A percentile compares a stretch with the other conserved stretches of the same genome.
Conservation (phyloP, 2,888 invertebrate genomes). For the Syrphus vitripennis region DNA sequence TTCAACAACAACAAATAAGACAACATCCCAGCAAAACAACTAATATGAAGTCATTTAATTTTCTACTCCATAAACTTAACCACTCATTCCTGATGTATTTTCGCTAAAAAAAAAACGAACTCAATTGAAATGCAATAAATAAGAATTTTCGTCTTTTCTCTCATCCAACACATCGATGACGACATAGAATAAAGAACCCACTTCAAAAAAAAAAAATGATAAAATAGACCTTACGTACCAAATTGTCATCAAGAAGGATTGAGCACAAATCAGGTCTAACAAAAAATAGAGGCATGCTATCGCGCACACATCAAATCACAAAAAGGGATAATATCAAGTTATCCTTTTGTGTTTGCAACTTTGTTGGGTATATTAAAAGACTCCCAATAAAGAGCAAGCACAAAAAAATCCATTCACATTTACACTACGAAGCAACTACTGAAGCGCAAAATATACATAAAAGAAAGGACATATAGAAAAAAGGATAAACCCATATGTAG, state of each 20-base stretch:
- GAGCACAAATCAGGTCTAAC: slow-evolving; percentile 45
- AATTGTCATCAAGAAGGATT: slow-evolving; percentile 61
- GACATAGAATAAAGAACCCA: slow-evolving; percentile 35
- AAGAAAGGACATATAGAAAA: slow-evolving; percentile 25
- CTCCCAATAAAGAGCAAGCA: slow-evolving; percentile 56
- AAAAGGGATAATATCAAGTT: slow-evolving; percentile 70
- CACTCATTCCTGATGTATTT: slow-evolving; percentile 25
- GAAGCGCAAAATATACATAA: slow-evolving; percentile 37
- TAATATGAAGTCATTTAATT: slow-evolving; percentile 58
- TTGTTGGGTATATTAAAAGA: slow-evolving; percentile 11
- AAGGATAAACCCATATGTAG: too few species aligned
- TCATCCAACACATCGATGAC: background rate
- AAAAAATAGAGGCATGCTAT: slow-evolving; percentile 53
- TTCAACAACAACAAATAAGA: slow-evolving; percentile 9
- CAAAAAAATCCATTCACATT: slow-evolving; percentile 57
- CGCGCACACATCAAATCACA: slow-evolving; percentile 34
- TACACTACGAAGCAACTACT: slow-evolving; percentile 66
- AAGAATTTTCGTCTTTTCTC: slow-evolving; percentile 64
- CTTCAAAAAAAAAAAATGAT: slow-evolving; percentile 46
- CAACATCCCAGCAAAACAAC: slow-evolving; percentile 17
- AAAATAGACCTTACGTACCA: slow-evolving; percentile 45
- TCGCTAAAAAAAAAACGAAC: slow-evolving; percentile 20
- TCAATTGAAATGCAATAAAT: slow-evolving; percentile 66
- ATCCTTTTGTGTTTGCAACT: slow-evolving; percentile 63
- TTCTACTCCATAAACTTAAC: slow-evolving; percentile 67